Base-by-base conservation (phyloP, 2,797 vertebrate species). In the Chiroxiphia lanceolata region DNA sequence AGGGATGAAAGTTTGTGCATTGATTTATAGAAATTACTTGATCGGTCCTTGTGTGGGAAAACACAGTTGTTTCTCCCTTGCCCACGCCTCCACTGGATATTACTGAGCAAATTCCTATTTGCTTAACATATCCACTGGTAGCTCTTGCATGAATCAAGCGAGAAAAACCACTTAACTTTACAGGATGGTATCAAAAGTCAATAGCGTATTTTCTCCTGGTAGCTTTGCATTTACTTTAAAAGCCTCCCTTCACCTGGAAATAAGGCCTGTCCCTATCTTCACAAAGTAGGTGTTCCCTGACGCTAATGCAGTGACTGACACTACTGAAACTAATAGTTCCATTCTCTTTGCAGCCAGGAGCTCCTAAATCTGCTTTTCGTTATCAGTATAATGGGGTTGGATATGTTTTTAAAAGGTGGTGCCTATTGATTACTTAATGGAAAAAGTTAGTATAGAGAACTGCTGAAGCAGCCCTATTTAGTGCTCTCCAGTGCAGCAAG, bases 371-470 rank as follows among this genome's bases (percentile, higher is more conserved):
- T 96, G 83, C 92, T 94, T 94, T 96, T 96, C 3, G 77, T 96
- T 97, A 96, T 96, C 96, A 91, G 90, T 95, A 56, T 95, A 97
- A 96, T 92, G 86, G 96, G 91, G 92, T 93, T 97, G 93, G 97
- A 98, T 97, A 96, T 81, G 96, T 98, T 97, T 95, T 97, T 96
- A 95, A 98, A 97, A 98, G 95, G 95, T 97, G 96, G 95, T 97
- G 91, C 95, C 89, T 98, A 98, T 98, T 97, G 98, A 98, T 98
- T 97, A 95, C 91, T 98, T 98, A 98, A 98, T 98, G 97, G 97
- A 96, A 97, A 89, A 97, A 94, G 87, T 96, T 95, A 93, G 92
- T 94, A 56, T 89, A 69, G 88, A 97, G 95, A 98, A 97, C 86
- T 93, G 97, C 97, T 98, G 96, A 98, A 97, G 86, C 69, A 95